Evolutionary conservation across 2,113 vertebrate species (phyloP).

Genomic region (Beaufortia kweichowensis): DNA sequence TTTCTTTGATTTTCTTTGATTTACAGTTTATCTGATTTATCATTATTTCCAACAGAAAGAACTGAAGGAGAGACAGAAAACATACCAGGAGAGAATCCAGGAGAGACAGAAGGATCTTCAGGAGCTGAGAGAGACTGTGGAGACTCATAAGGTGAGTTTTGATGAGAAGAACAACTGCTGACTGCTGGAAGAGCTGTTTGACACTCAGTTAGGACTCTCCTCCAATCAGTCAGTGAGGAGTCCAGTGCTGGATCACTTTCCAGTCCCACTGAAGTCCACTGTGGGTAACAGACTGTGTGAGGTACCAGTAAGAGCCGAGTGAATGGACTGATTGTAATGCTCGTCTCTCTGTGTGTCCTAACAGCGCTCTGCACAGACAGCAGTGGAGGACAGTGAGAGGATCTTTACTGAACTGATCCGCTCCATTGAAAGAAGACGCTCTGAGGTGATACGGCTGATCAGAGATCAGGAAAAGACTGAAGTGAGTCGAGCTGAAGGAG

Average conservation of each 20-base stretch:
- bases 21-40: no score
- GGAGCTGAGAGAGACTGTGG: conserved; percentile 4
- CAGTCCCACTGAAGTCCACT: conserved; percentile 14
- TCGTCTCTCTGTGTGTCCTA: background rate
- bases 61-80: background rate
- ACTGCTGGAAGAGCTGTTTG: background rate
- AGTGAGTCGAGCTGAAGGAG: conserved; percentile 28
- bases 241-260: background rate
- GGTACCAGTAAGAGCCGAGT: background rate
- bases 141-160: conserved; percentile 40
- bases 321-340: background rate
- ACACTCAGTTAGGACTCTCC: conserved; percentile 3
- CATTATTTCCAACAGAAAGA: conserved; percentile 35
- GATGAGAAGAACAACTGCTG: background rate
- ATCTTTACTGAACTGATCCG: conserved; percentile 49
- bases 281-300: conserved; percentile 4
- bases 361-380: conserved; percentile 47
- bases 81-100: conserved; percentile 15
- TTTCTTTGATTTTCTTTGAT: no score
- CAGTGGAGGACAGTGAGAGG: conserved; percentile 47
- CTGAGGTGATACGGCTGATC: conserved; percentile 48
- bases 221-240: conserved; percentile 9
- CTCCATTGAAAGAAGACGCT: conserved; percentile 45
- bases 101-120: background rate
- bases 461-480: conserved; percentile 30